phyloP scores from a whole-genome alignment of 64 coral and sea anemone species.

The Trachythela sp. region DNA sequence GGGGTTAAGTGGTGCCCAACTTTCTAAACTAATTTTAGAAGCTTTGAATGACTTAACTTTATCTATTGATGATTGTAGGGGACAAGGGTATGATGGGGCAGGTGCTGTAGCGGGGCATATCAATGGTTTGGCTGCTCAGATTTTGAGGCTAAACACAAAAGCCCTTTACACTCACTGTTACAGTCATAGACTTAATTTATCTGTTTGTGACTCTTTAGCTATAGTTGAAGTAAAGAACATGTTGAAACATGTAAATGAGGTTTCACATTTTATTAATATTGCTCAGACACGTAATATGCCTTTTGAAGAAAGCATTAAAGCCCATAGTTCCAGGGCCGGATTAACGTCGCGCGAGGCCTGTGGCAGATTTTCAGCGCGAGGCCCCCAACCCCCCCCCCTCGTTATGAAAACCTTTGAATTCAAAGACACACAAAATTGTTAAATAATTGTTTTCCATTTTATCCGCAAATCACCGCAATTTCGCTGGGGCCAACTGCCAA shows the following conservation, averaged over 20 bases:
- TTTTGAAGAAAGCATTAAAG: not conserved
- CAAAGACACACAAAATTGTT: no score
- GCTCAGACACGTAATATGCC: conserved; percentile 8
- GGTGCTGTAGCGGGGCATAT: conserved; percentile 4
- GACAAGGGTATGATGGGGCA: conserved; percentile 25
- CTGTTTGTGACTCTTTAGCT: conserved; percentile 14
- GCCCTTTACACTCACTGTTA: conserved; percentile 19
- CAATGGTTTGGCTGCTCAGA: conserved; percentile 1
- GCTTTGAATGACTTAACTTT: not conserved
- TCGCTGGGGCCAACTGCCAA: no score
- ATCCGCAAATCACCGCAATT: no score
- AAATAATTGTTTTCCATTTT: no score
- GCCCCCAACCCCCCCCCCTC: no score
- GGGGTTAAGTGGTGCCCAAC: not conserved
- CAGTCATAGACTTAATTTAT: conserved; percentile 13
- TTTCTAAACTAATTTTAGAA: not conserved
- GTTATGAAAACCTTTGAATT: no score
- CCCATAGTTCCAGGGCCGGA: no score
- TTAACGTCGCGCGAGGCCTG: no score
- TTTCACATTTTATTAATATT: conserved; percentile 34
- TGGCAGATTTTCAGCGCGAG: no score
- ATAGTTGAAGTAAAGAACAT: conserved; percentile 35
- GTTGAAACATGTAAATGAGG: conserved; percentile 6
- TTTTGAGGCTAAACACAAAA: not conserved
- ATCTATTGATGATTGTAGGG: conserved; percentile 19